phyloP scores from a whole-genome alignment of 1,140 invertebrate species.

The Drosophila nasuta region DNA sequence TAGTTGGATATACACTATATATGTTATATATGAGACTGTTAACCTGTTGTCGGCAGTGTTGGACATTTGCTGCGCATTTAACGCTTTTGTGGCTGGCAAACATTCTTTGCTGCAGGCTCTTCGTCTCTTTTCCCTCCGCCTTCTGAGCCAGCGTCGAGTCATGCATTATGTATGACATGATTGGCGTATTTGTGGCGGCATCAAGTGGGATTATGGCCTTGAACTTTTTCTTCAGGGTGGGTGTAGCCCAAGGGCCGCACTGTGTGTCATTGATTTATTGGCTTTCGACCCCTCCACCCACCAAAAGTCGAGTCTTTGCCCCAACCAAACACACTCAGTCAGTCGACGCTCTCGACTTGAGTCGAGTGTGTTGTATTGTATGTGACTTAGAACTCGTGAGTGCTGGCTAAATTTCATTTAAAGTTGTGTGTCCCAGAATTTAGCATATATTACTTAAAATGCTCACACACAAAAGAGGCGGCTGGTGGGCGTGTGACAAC shows the following conservation, averaged over 20 bases:
- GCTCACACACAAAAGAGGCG: not conserved
- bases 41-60: constrained; percentile 57
- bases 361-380: constrained; percentile 2
- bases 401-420: constrained; percentile 65
- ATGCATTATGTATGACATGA: constrained; percentile 78
- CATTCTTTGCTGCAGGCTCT: not conserved
- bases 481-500: constrained; percentile 25
- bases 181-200: constrained; percentile 77
- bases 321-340: not conserved
- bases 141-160: not conserved
- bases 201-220: constrained; percentile 78
- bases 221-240: constrained; percentile 63
- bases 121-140: not conserved
- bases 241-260: constrained; percentile 44
- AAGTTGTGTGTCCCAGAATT: constrained; percentile 52
- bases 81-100: constrained; percentile 18
- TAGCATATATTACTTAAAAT: constrained; percentile 62
- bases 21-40: constrained; percentile 1
- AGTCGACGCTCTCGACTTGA: too few relatives aligned
- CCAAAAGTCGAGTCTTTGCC: constrained; percentile 8
- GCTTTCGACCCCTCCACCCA: constrained; percentile 26
- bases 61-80: constrained; percentile 56
- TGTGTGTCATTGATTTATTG: constrained; percentile 80
- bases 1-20: constrained; percentile 2
- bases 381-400: not conserved